Evolutionary conservation across 2,797 vertebrate species (phyloP), one percentile per base, ranked within the genome.

Genomic region (Atherinosoma microstoma): DNA sequence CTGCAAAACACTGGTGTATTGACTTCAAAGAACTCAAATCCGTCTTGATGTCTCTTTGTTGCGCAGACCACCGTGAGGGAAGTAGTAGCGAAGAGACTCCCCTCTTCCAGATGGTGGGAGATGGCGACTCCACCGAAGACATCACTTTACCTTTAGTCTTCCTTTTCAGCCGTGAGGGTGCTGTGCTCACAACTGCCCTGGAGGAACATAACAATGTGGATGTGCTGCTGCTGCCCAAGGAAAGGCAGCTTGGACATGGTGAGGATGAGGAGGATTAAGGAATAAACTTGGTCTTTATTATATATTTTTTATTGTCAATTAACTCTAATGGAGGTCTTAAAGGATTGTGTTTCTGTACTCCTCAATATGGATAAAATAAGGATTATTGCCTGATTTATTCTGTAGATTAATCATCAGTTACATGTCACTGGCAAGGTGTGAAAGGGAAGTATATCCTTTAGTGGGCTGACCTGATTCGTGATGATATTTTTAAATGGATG

Each of bases 51-150:
- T 9, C 15, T 4, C 4, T 3, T 58, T 30, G 3, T 32, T 74
- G 22, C 30, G 40, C 81, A 96, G 95, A 96, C 85, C 93, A 96
- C 70, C 88, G 83, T 5, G 93, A 94, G 56, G 95, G 93, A 57
- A 96, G 94, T 64, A 95, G 89, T 62, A 95, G 92, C 4, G 88
- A 93, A 47, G 94, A 95, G 13, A 94, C 94, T 0, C 94, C 95
- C 7, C 94, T 96, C 20, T 96, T 96, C 76, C 95, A 96, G 87
- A 96, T 96, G 95, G 95, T 95, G 16, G 95, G 95, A 22, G 95
- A 96, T 7, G 95, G 95, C 0, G 93, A 93, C 65, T 82, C 93
- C 60, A 94, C 92, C 1, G 87, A 89, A 3, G 94, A 95, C 87
- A 90, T 96, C 76, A 82, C 67, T 2, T 59, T 96, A 49, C 95